These are phyloP conservation scores for Eulithis testata DNA, from an alignment of 2,888 invertebrate genomes.

Conservation along the genomic window DNA sequence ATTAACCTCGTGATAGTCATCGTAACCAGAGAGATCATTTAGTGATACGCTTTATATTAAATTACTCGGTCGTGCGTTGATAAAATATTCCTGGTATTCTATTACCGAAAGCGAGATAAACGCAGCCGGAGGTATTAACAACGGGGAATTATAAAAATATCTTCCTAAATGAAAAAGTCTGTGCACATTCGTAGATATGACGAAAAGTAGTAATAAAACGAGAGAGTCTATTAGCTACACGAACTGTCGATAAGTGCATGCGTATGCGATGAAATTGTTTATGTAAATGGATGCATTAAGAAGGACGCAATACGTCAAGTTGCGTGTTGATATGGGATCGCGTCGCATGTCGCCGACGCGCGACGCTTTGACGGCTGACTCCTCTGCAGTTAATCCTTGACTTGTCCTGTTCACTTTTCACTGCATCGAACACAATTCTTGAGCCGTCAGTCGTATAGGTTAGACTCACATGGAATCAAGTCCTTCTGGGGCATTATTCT, in stretches of 20 bases:
- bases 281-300: slow-evolving; percentile 69
- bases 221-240: slow-evolving; percentile 46
- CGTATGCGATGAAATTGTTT: slow-evolving; percentile 56
- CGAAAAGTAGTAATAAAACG: slow-evolving; percentile 39
- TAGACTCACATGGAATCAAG: slow-evolving; percentile 47
- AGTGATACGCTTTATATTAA: slow-evolving; percentile 85
- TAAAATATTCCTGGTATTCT: slow-evolving; percentile 82
- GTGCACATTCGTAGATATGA: slow-evolving; percentile 33
- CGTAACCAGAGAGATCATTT: slow-evolving; percentile 78
- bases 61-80: slow-evolving; percentile 84
- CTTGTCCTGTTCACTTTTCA: slow-evolving; percentile 59
- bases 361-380: slow-evolving; percentile 43
- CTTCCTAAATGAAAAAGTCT: slow-evolving; percentile 28
- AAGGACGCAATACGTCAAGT: slow-evolving; percentile 69
- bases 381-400: slow-evolving; percentile 59
- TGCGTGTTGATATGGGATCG: slow-evolving; percentile 74
- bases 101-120: slow-evolving; percentile 82
- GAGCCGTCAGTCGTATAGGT: slow-evolving; percentile 55
- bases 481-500: too few species aligned
- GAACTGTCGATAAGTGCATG: slow-evolving; percentile 42
- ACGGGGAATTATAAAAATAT: slow-evolving; percentile 48
- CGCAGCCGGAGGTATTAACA: slow-evolving; percentile 72
- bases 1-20: slow-evolving; percentile 81
- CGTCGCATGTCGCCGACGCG: slow-evolving; percentile 49
- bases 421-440: slow-evolving; percentile 48